phyloP scores from a whole-genome alignment of 2,797 vertebrate genomes.

The Pseudotriccus pelzelni region DNA sequence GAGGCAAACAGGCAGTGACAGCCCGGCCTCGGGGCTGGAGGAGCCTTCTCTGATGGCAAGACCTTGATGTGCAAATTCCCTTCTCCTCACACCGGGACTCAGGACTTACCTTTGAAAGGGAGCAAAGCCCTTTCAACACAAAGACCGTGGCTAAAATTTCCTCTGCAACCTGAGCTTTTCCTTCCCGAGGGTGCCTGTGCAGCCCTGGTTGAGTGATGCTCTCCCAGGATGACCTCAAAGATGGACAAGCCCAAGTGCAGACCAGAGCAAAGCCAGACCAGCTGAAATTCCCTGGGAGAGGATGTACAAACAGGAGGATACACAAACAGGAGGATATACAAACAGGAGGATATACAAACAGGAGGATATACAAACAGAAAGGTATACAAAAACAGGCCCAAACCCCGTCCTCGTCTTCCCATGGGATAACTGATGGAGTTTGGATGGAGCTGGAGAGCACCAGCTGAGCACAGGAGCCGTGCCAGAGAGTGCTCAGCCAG shows the following conservation, averaged over 20 bases:
- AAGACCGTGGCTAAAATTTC: not conserved
- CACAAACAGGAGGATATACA: not conserved
- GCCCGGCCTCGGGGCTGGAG: not conserved
- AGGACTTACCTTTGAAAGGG: not conserved
- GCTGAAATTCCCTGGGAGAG: not conserved
- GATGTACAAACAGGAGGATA: no score
- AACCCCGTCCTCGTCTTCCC: not conserved
- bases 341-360: not conserved
- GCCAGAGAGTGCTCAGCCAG: not conserved
- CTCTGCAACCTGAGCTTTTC: not conserved
- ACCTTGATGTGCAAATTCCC: not conserved
- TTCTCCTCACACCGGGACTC: not conserved
- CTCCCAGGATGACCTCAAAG: not conserved
- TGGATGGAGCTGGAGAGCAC: not conserved
- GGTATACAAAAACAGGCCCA: not conserved
- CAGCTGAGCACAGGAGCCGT: rapidly evolving
- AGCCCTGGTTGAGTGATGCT: not conserved
- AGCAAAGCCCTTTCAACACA: not conserved
- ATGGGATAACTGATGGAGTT: not conserved
- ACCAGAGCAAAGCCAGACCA: not conserved
- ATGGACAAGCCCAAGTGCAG: not conserved
- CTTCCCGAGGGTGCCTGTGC: not conserved
- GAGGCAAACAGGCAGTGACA: not conserved
- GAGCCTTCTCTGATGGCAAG: not conserved
- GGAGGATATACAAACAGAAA: not conserved